These are phyloP conservation scores for Suillia variegata DNA, from an alignment of 2,888 invertebrate species.

Conservation along the genomic window DNA sequence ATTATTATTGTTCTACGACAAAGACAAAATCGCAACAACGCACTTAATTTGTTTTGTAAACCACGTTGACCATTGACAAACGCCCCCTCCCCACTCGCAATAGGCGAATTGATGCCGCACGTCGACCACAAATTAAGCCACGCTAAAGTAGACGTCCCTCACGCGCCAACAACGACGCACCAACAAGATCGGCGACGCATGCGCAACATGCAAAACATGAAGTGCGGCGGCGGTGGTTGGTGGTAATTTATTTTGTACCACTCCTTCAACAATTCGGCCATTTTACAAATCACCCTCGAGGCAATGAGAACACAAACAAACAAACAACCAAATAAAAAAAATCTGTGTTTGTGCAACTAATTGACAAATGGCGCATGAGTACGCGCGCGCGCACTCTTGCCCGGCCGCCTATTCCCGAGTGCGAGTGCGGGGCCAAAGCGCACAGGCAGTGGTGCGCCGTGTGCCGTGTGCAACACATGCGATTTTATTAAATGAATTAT, in stretches of 20 bases:
- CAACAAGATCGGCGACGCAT: not conserved
- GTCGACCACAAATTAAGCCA: too few species aligned
- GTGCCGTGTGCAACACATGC: not conserved
- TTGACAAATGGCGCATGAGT: slow-evolving; percentile 24
- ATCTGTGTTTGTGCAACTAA: slow-evolving; percentile 18
- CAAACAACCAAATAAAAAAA: too few species aligned
- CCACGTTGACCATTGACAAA: too few species aligned
- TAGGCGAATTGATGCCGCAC: too few species aligned
- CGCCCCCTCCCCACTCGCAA: too few species aligned
- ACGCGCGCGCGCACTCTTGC: too few species aligned
- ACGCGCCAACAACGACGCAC: not conserved
- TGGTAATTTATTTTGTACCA: not conserved
- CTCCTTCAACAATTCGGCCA: slow-evolving; percentile 6
- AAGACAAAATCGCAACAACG: too few species aligned
- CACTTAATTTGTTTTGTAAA: too few species aligned
- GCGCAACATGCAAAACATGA: not conserved
- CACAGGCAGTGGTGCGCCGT: too few species aligned
- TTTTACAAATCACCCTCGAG: not conserved
- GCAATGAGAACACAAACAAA: too few species aligned
- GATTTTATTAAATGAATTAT: slow-evolving; percentile 10
- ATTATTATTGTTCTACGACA: too few species aligned
- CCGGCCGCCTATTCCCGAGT: not conserved
- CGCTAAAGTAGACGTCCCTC: too few species aligned
- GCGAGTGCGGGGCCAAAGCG: not conserved
- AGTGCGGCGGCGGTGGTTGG: not conserved